Evolutionary conservation across 2,888 invertebrate species (phyloP).

Genomic region (Abrostola triplasia): DNA sequence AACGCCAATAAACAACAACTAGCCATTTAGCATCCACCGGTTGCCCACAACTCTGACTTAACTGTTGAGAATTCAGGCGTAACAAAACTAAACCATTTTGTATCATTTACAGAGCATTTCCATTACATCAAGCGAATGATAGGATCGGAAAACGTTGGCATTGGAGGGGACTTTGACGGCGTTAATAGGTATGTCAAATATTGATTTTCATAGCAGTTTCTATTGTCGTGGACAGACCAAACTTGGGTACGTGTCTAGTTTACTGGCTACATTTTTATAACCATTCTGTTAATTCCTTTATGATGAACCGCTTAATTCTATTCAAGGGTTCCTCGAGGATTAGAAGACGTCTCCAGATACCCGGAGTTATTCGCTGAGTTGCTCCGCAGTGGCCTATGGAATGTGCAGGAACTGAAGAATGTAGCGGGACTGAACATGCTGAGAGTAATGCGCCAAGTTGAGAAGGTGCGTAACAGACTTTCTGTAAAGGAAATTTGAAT

Average conservation of each 20-base stretch:
- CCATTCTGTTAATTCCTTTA: background rate
- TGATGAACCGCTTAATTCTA: background rate
- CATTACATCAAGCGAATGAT: conserved; percentile 89
- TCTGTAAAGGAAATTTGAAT: no score
- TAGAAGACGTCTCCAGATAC: conserved; percentile 92
- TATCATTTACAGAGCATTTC: conserved; percentile 85
- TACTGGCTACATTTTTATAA: background rate
- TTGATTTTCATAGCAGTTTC: no score
- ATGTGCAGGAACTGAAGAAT: conserved; percentile 89
- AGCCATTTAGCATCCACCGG: no score
- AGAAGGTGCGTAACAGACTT: conserved; percentile 85
- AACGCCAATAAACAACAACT: no score
- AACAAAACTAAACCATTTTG: conserved; percentile 8
- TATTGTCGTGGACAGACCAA: no score
- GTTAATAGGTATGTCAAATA: conserved; percentile 85
- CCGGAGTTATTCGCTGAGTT: conserved; percentile 91
- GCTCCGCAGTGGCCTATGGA: conserved; percentile 89
- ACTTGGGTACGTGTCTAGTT: no score
- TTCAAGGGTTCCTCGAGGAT: conserved; percentile 89
- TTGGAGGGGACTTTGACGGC: conserved; percentile 90
- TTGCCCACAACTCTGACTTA: no score
- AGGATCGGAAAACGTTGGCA: conserved; percentile 89
- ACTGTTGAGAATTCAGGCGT: background rate
- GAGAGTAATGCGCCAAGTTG: conserved; percentile 89
- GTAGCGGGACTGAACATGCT: conserved; percentile 90